Evolutionary conservation across 1,140 invertebrate genomes (phyloP).

Genomic region (Achroia grisella): DNA sequence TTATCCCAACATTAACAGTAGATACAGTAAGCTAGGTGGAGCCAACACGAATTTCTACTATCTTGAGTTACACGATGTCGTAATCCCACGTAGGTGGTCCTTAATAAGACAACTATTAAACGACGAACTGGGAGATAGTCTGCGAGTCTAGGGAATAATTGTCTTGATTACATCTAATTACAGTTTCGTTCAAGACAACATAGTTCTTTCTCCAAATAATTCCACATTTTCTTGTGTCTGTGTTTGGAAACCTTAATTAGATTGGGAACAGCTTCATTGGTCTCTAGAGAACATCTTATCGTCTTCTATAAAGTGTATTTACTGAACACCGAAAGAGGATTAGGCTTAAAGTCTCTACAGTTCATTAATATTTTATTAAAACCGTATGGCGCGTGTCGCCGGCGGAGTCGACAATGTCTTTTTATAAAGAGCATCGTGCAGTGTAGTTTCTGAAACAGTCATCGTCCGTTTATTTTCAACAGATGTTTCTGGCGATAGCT

Average conservation of each 20-base stretch:
- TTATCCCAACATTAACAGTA: constrained; percentile 40
- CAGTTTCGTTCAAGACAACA: background rate
- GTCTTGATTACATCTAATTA: constrained; percentile 4
- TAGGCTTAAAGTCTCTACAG: background rate
- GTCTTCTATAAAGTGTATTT: too few relatives aligned
- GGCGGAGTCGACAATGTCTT: background rate
- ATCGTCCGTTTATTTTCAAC: constrained; percentile 8
- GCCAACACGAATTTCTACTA: constrained; percentile 18
- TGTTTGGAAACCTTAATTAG: too few relatives aligned
- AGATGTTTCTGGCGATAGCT: background rate
- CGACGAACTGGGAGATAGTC: background rate
- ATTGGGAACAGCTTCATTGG: too few relatives aligned
- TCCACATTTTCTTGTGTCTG: too few relatives aligned
- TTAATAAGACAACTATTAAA: constrained; percentile 14
- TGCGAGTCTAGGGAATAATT: constrained; percentile 1
- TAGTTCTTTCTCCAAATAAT: background rate
- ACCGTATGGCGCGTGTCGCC: background rate
- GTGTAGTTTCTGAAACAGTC: background rate
- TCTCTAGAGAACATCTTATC: too few relatives aligned
- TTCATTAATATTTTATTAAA: constrained; percentile 8
- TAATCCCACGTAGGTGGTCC: constrained; percentile 12
- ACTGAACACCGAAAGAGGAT: too few relatives aligned
- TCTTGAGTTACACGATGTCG: constrained; percentile 23
- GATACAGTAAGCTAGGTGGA: constrained; percentile 30
- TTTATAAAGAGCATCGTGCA: background rate